A percentile compares a stretch with the other conserved stretches of the same genome.
Evolutionary conservation across 1,140 invertebrate species (phyloP).

Genomic region (Listronotus bonariensis): DNA sequence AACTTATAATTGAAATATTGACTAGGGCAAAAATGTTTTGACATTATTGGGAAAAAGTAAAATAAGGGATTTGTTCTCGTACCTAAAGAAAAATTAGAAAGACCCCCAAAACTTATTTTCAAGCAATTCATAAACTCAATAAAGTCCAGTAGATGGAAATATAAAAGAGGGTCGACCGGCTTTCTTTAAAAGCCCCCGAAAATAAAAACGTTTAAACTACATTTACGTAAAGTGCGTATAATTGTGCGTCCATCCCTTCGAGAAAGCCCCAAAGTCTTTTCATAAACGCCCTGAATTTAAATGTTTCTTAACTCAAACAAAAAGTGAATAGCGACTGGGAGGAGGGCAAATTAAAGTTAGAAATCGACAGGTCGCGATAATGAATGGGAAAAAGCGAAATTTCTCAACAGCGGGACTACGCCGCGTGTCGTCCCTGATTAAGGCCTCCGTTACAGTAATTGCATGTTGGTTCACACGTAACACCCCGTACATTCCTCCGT

Average conservation of each 20-base stretch:
- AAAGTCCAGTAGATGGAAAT: constrained; percentile 8
- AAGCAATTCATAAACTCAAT: constrained; percentile 11
- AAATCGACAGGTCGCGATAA: constrained; percentile 41
- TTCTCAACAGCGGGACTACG: constrained; percentile 44
- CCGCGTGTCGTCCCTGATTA: constrained; percentile 41
- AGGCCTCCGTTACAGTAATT: constrained; percentile 48
- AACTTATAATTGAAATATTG: too few species aligned
- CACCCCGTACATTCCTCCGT: constrained; percentile 39
- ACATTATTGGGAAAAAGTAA: too few species aligned
- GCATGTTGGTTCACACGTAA: constrained; percentile 47
- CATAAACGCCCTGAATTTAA: constrained; percentile 42
- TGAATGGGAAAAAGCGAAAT: constrained; percentile 36
- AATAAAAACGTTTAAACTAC: constrained; percentile 31
- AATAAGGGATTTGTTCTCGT: too few species aligned
- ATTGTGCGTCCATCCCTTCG: constrained; percentile 31
- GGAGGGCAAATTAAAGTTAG: constrained; percentile 37
- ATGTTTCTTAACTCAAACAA: constrained; percentile 36
- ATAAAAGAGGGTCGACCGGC: constrained; percentile 3
- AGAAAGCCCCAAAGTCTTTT: constrained; percentile 16
- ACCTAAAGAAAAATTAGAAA: neutral
- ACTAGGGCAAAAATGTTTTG: too few species aligned
- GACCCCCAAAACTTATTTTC: neutral
- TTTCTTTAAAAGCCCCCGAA: constrained; percentile 20
- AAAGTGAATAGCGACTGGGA: constrained; percentile 32
- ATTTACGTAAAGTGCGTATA: constrained; percentile 33